Conservation (phyloP, 2,888 invertebrate species). For the Lasius fuliginosus region DNA sequence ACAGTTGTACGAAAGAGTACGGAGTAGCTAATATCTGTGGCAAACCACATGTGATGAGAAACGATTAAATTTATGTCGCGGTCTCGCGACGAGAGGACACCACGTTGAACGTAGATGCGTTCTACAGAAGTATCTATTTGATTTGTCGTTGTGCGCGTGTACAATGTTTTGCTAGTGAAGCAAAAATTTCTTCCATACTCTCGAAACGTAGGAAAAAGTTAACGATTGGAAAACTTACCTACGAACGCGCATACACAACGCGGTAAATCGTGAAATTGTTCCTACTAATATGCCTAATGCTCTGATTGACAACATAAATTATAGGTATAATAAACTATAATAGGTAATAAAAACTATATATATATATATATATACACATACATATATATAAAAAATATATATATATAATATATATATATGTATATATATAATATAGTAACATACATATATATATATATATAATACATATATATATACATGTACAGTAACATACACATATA, state of each 20-base stretch:
- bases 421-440: slow-evolving; percentile 5
- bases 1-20: slow-evolving; percentile 23
- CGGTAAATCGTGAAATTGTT: slow-evolving; percentile 80
- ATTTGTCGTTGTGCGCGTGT: slow-evolving; percentile 7
- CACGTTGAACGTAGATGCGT: neutral
- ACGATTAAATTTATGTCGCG: slow-evolving; percentile 37
- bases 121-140: neutral
- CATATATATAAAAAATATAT: no score
- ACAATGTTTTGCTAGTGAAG: neutral
- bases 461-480: no score
- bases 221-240: slow-evolving; percentile 1
- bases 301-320: slow-evolving; percentile 74
- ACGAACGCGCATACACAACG: slow-evolving; percentile 34
- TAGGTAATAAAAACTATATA: no score
- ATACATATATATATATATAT: no score
- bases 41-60: neutral
- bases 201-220: slow-evolving; percentile 12
- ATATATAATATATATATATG: neutral
- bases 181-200: neutral
- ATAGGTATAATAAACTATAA: slow-evolving; percentile 8
- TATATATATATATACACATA: no score
- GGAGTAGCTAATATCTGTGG: neutral
- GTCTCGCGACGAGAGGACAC: slow-evolving; percentile 41
- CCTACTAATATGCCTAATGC: slow-evolving; percentile 82
- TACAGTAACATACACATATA: no score